Percentiles rank a stretch among this genome's conserved stretches.
Evolutionary conservation across 2,888 invertebrate species (phyloP).

Genomic region (Drosophila nr. fundita): DNA sequence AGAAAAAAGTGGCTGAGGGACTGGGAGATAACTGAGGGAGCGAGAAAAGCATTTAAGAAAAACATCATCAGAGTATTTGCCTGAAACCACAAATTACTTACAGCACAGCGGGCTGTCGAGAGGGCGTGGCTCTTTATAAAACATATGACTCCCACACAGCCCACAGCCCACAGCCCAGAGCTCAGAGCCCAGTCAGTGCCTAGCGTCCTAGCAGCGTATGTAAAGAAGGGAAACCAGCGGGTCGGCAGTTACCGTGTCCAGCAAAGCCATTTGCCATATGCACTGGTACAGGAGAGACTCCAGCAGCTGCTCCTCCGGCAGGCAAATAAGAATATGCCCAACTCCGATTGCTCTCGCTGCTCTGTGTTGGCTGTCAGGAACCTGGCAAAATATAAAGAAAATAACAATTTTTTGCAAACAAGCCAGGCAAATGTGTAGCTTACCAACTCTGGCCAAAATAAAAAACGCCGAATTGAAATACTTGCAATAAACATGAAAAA

Average conservation of each 20-base stretch:
- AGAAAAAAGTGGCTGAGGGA: neutral
- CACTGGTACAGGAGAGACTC: conserved; percentile 24
- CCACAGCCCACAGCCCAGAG: neutral
- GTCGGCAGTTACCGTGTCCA: conserved; percentile 59
- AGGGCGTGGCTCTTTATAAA: conserved; percentile 56
- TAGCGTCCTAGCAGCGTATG: conserved; percentile 47
- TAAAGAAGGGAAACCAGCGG: conserved; percentile 60
- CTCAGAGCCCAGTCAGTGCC: neutral
- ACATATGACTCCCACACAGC: conserved; percentile 48
- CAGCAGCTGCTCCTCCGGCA: conserved; percentile 36
- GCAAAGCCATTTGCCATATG: conserved; percentile 57
- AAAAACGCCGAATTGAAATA: conserved; percentile 72
- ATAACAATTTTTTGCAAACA: conserved; percentile 49
- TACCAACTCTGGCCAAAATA: conserved; percentile 49
- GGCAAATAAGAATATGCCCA: conserved; percentile 55
- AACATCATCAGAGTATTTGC: conserved; percentile 80
- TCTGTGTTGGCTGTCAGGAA: conserved; percentile 30
- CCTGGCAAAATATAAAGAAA: conserved; percentile 35
- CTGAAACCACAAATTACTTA: conserved; percentile 81
- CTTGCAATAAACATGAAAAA: conserved; percentile 78
- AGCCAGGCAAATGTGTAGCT: conserved; percentile 44
- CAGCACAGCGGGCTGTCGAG: conserved; percentile 75
- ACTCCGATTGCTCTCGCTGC: conserved; percentile 11
- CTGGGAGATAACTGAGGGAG: conserved; percentile 29
- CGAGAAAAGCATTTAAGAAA: conserved; percentile 77